Evolutionary conservation across 2,113 vertebrate genomes (phyloP), one percentile per base, ranked within the genome.

Genomic region (Paradisaea rubra): DNA sequence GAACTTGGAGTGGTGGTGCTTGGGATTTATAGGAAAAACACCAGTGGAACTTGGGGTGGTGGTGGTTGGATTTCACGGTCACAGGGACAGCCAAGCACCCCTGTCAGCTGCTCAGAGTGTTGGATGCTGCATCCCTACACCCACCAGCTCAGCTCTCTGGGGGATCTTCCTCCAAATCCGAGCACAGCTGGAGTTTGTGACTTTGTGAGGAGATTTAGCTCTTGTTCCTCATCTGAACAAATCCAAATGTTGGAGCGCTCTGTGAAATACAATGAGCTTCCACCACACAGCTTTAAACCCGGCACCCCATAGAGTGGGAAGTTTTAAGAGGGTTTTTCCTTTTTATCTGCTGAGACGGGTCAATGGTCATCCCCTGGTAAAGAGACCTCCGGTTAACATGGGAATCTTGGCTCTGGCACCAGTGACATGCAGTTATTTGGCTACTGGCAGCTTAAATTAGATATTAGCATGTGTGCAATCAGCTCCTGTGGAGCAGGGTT

Each of bases 221-320:
- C 73, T 31, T 21, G 23, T 42, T 84, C 37, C 42, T 64, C 17
- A 7, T 14, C 35, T 39, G 50, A 81, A 44, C 56, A 30, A 73
- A 42, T 6, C 17, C 47, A 19, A 11, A 24, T 6, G 22, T 13
- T 59, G 10, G 45, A 56, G 57, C 0, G 0, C 45, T 22, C 31
- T 11, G 83, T 8, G 77, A 78, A 61, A 39, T 39, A 28, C 24
- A 16, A 0, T 39, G 18, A 18, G n/a, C n/a, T 49, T 54, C 42
- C 45, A 52, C 24, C n/a, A 44, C 23, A 0, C 33, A 11, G 27
- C 50, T 60, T 54, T 44, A 27, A 74, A 49, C 13, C 9, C 7
- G 16, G 9, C 33, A 35, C 11, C 50, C n/a, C 6, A 3, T 2
- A 9, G 24, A 10, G 21, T 8, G 31, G 25, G n/a, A 57, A 15